Evolutionary conservation across 2,888 invertebrate genomes (phyloP).

Genomic region (Ochlodes sylvanus): DNA sequence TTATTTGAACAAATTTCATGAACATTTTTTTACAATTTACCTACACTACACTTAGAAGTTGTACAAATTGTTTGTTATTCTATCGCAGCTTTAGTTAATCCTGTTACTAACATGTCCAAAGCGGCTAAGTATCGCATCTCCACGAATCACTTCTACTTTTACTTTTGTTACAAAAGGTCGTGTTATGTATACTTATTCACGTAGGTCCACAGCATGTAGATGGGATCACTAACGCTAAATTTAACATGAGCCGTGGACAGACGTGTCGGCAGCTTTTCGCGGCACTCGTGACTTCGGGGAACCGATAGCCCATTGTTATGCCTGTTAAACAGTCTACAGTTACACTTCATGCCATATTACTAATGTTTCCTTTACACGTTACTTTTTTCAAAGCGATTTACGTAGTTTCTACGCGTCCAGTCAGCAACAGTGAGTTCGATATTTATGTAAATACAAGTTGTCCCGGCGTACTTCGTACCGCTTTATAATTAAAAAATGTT

Average conservation of each 20-base stretch:
- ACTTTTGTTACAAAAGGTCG: slow-evolving; percentile 59
- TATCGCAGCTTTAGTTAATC: slow-evolving; percentile 11
- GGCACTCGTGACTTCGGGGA: slow-evolving; percentile 67
- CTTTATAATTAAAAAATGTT: too few relatives aligned
- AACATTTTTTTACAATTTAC: too few relatives aligned
- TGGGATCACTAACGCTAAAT: slow-evolving; percentile 82
- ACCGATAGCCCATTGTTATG: slow-evolving; percentile 80
- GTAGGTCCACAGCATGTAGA: slow-evolving; percentile 51
- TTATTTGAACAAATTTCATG: too few relatives aligned
- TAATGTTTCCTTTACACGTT: slow-evolving; percentile 64
- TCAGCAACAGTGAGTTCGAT: slow-evolving; percentile 20
- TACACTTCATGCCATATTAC: slow-evolving; percentile 71
- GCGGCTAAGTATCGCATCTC: slow-evolving; percentile 17
- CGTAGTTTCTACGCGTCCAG: slow-evolving; percentile 23
- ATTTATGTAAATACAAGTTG: slow-evolving; percentile 31
- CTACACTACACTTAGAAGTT: background rate
- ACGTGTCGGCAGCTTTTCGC: slow-evolving; percentile 63
- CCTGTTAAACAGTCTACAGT: slow-evolving; percentile 75
- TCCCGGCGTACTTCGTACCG: too few relatives aligned
- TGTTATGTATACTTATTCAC: slow-evolving; percentile 42
- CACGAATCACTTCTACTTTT: slow-evolving; percentile 55
- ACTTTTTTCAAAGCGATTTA: slow-evolving; percentile 37
- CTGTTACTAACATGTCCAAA: slow-evolving; percentile 22
- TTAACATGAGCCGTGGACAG: slow-evolving; percentile 67
- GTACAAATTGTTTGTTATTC: slow-evolving; percentile 20